Percentiles rank a stretch among this genome's conserved stretches.
phyloP scores from a whole-genome alignment of 2,113 vertebrate species.

The Bos indicus region DNA sequence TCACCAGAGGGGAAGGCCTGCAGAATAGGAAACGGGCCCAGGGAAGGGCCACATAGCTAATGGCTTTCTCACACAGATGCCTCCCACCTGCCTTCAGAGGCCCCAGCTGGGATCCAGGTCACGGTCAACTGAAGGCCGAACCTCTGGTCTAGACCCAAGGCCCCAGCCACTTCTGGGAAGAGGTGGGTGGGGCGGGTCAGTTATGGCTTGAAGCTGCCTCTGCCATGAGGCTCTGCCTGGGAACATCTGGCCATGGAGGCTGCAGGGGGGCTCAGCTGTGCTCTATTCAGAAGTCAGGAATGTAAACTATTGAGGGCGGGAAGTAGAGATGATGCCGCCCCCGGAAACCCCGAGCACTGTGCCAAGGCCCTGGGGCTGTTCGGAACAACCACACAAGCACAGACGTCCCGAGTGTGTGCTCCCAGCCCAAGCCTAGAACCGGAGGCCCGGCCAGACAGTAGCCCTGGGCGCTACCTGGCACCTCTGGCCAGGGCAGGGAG shows the following conservation, averaged over 20 bases:
- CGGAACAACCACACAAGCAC: neutral
- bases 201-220: neutral
- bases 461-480: neutral
- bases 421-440: neutral
- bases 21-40: neutral
- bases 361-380: neutral
- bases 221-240: neutral
- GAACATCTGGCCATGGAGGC: neutral
- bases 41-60: neutral
- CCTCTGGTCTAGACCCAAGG: neutral
- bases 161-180: neutral
- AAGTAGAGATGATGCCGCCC: neutral
- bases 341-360: neutral
- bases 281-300: slow-evolving; percentile 52
- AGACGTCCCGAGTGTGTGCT: neutral
- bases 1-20: neutral
- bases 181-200: neutral
- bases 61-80: neutral
- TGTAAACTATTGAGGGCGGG: slow-evolving; percentile 51
- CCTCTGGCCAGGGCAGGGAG: neutral
- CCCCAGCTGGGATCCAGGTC: neutral
- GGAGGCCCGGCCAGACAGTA: neutral
- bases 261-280: slow-evolving; percentile 39
- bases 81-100: neutral
- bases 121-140: neutral